Evolutionary conservation across 2,888 invertebrate genomes (phyloP).

Genomic region (Apamea epomidion): DNA sequence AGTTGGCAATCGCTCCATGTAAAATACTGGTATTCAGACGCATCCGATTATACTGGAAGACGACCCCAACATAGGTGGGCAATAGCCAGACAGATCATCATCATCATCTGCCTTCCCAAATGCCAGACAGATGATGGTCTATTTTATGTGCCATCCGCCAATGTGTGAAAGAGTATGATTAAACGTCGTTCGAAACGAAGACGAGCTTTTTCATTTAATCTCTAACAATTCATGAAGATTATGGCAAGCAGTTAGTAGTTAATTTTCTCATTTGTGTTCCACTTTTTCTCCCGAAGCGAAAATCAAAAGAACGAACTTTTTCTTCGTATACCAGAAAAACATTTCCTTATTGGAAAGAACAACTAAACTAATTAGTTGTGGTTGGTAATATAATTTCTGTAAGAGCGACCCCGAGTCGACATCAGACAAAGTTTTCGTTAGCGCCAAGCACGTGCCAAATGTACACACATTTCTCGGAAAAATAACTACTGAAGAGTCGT

Average conservation of each 20-base stretch:
- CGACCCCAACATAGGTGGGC: too few relatives aligned
- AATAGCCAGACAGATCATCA: too few relatives aligned
- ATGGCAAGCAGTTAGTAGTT: background rate
- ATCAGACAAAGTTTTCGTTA: conserved; percentile 34
- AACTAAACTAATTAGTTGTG: conserved; percentile 12
- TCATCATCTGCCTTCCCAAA: too few relatives aligned
- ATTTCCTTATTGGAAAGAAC: conserved; percentile 12
- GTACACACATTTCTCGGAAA: conserved; percentile 8
- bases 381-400: conserved; percentile 30
- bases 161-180: background rate
- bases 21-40: too few relatives aligned
- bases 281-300: background rate
- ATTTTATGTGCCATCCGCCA: background rate
- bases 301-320: background rate
- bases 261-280: background rate
- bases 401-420: conserved; percentile 2
- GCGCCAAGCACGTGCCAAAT: conserved; percentile 17
- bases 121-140: too few relatives aligned
- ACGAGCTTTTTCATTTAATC: background rate
- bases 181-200: background rate
- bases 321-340: background rate
- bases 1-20: too few relatives aligned
- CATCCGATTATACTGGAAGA: too few relatives aligned
- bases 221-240: background rate
- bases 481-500: conserved; percentile 26